These are phyloP conservation scores for Andrena flavipes DNA, from an alignment of 2,888 invertebrate genomes.

Conservation along the genomic window DNA sequence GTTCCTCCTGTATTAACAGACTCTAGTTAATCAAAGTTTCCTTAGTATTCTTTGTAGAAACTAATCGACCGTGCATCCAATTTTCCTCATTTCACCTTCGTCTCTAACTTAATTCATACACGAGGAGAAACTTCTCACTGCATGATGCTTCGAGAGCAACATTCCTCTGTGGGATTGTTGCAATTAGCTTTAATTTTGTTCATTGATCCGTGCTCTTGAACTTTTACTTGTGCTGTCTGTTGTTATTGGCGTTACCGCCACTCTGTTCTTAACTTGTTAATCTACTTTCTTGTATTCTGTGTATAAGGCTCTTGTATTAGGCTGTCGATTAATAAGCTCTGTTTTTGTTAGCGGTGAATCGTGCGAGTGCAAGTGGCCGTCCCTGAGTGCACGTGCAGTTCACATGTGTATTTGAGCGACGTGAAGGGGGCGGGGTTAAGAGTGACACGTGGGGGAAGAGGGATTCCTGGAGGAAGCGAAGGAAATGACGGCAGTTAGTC, in stretches of 20 bases:
- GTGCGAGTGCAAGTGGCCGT: slow-evolving; percentile 38
- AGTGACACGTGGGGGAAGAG: slow-evolving; percentile 39
- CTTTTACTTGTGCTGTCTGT: background rate
- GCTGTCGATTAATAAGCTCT: slow-evolving; percentile 27
- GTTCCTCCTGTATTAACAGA: background rate
- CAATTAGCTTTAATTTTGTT: background rate
- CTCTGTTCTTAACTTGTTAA: background rate
- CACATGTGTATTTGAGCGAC: slow-evolving; percentile 58
- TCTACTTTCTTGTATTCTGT: background rate
- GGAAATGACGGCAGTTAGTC: slow-evolving; percentile 54
- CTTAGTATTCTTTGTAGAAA: background rate
- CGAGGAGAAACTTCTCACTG: too few species aligned
- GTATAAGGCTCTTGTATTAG: background rate
- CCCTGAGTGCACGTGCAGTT: slow-evolving; percentile 66
- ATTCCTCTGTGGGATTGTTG: too few species aligned
- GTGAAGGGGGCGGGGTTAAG: slow-evolving; percentile 34
- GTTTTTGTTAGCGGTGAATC: slow-evolving; percentile 26
- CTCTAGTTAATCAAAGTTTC: background rate
- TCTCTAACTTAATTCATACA: too few species aligned
- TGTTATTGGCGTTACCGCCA: background rate
- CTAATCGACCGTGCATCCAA: too few species aligned
- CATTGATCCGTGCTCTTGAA: background rate
- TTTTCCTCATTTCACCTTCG: too few species aligned
- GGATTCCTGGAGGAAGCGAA: slow-evolving; percentile 50
- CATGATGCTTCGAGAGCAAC: too few species aligned